Base-by-base conservation (phyloP, 2,888 invertebrate genomes). In the Argyresthia goedartella region DNA sequence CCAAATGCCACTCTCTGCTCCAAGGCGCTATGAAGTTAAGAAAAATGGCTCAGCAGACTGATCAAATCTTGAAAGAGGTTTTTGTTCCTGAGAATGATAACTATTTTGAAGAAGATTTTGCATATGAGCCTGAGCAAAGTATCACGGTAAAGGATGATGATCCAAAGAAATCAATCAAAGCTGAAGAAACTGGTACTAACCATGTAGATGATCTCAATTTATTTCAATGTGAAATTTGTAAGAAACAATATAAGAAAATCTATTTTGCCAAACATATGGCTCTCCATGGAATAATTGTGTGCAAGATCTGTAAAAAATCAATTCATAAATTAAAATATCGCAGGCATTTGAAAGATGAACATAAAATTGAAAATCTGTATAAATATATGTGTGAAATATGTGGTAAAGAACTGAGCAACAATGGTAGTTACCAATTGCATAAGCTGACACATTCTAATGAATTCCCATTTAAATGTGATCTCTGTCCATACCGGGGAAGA, bases 361-460 rank as follows among this genome's bases (percentile, higher is more conserved):
- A 46, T 46, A 16, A 16, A 10, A 46, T 33, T n/a, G 10, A 9
- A 44, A 15, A 13, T 4, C 44, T 14, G 6, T 44, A 9, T 14
- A 44, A 48, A 14, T 76, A 71, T 63, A 63, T 78, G 1, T 78
- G 78, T 59, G 75, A 78, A 54, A 57, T 77, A 0, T 78, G 78
- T 55, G 78, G 78, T 1, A 78, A 75, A 53, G 69, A 72, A 14
- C 78, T 76, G 53, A 59, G 74, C 50, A 57, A 72, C 16, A 57
- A 72, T 51, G 73, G 75, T 59, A 70, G 76, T 0, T 75, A 75
- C 50, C 67, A 67, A 52, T 75, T 73, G 52, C 76, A 77, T 41
- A 71, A 69, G 36, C 53, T 69, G 10, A 59, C 69, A 39, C 76
- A 77, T 43, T 62, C 69, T 13, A 70, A 61, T 55, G 76, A 73